These are phyloP conservation scores for Darevskia mixta DNA, from an alignment of 2,797 vertebrate species.

Conservation along the genomic window DNA sequence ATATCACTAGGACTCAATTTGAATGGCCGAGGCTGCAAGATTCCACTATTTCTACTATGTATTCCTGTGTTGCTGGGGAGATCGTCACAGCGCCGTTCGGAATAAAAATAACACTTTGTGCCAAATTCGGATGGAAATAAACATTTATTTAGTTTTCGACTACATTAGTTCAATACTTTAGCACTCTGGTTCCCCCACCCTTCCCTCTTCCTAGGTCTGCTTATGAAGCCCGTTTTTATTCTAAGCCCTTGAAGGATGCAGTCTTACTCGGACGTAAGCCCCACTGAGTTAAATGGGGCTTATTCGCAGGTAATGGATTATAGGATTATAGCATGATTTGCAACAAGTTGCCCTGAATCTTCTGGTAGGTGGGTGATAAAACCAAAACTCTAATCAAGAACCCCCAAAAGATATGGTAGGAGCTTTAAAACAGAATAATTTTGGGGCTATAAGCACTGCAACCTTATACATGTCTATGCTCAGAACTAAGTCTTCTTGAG, in stretches of 20 bases:
- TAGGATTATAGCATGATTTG: neutral
- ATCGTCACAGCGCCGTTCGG: too few relatives aligned
- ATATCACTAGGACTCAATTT: too few relatives aligned
- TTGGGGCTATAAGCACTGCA: neutral
- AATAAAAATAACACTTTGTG: neutral
- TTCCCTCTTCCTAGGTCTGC: neutral
- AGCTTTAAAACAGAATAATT: too few relatives aligned
- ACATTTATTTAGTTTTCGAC: too few relatives aligned
- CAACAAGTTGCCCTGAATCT: neutral
- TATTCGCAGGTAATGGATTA: too few relatives aligned
- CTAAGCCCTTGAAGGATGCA: too few relatives aligned
- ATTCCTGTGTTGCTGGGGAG: neutral
- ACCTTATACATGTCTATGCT: neutral
- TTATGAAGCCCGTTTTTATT: too few relatives aligned
- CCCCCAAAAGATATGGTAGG: too few relatives aligned
- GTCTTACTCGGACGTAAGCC: too few relatives aligned
- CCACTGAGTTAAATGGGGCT: too few relatives aligned
- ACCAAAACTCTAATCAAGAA: neutral
- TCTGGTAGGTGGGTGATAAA: neutral
- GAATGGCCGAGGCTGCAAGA: neutral
- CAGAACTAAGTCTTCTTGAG: neutral
- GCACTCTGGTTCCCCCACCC: neutral
- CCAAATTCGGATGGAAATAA: neutral
- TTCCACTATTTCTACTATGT: neutral
- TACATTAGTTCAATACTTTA: neutral